Evolutionary conservation across 64 coral and sea anemone genomes (phyloP), one percentile per base, ranked within the genome.

Genomic region (Montipora efflorescens): DNA sequence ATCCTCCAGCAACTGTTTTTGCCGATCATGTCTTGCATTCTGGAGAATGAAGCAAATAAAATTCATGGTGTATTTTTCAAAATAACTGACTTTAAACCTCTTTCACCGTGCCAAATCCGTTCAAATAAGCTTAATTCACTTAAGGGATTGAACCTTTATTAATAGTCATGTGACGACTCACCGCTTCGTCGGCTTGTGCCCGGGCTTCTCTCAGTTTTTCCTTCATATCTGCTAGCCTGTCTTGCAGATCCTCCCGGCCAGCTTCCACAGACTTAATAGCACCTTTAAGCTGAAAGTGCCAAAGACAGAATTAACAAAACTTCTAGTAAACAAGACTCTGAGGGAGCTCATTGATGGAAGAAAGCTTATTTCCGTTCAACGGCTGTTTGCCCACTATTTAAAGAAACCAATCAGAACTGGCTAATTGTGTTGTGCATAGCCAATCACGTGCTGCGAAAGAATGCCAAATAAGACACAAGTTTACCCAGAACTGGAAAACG

Each of bases 201-300:
- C 87, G 74, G 47, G 92, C 89, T 20, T 91, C 89, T 61, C 90
- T 47, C 8, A 95, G 28, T 87, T 84, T 90, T 47, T 95, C 59
- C 74, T 50, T 84, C 45, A 91, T 75, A 58, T 74, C 82, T 75
- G 82, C 89, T 18, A 90, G 46, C 64, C 87, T 67, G 57, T 79
- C 76, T 36, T 93, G 52, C n/a, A 93, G 76, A 15, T 81, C 77
- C 57, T 55, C 68, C 67, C 78, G 64, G 16, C 46, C 74, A 3
- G 76, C 62, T 72, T 86, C 82, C 20, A 64, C 82, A 7, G 62
- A 67, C 47, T 47, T 48, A 22, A 86, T 48, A 11, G 64, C 82
- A 50, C 46, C 64, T 72, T 86, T 70, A 1, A 86, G 46, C 82
- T 86, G 61, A 20, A 23, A 85, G 9, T 4, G 76, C 53, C 53